Evolutionary conservation across 2,888 invertebrate genomes (phyloP).

Genomic region (Apotomis betuletana): DNA sequence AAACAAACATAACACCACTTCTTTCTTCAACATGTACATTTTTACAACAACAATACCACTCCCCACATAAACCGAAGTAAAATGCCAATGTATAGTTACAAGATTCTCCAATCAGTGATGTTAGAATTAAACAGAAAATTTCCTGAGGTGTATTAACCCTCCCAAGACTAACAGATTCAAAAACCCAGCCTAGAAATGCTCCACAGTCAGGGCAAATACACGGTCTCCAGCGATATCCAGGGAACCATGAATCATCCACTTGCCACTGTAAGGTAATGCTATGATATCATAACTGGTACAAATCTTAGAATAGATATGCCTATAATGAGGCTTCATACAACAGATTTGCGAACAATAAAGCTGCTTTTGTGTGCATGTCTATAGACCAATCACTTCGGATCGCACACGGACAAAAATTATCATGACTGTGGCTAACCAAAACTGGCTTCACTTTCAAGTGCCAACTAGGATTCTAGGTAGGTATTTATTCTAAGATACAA

Average conservation of each 20-base stretch:
- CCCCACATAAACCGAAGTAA: slow-evolving; percentile 38
- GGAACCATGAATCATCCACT: slow-evolving; percentile 82
- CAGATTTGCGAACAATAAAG: no score
- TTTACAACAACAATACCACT: slow-evolving; percentile 45
- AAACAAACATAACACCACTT: no score
- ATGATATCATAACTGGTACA: not conserved
- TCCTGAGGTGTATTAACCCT: slow-evolving; percentile 47
- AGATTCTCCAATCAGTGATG: slow-evolving; percentile 62
- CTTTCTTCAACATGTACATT: slow-evolving; percentile 1
- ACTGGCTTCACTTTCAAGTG: no score
- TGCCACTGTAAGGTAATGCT: slow-evolving; percentile 74
- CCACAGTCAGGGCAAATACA: slow-evolving; percentile 84
- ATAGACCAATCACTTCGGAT: no score
- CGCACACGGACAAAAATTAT: no score
- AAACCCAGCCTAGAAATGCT: slow-evolving; percentile 82
- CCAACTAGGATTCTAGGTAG: no score
- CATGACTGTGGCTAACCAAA: no score
- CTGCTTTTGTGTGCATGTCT: no score
- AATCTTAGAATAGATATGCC: no score
- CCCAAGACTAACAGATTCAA: slow-evolving; percentile 65
- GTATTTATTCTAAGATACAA: no score
- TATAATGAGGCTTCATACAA: no score
- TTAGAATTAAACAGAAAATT: slow-evolving; percentile 64
- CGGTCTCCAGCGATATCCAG: slow-evolving; percentile 83
- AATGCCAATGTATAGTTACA: slow-evolving; percentile 61